Conservation (phyloP, 1,140 invertebrate genomes). For the Apis cerana region DNA sequence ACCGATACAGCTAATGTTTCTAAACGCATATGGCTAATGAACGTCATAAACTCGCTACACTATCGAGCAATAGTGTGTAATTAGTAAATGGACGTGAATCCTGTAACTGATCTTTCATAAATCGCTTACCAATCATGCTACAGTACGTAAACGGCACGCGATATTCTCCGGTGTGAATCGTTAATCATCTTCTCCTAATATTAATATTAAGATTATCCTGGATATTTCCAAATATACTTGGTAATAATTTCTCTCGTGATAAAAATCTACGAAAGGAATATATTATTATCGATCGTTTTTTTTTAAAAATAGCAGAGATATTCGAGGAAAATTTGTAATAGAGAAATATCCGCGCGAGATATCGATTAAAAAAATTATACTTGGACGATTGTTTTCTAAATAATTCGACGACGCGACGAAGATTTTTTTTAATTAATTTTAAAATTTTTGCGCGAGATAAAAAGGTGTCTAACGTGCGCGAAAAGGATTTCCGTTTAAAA, state of each 20-base stretch:
- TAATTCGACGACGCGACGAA: background rate
- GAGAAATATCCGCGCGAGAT: too few relatives aligned
- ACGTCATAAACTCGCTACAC: constrained; percentile 32
- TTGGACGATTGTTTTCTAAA: background rate
- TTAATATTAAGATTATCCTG: too few relatives aligned
- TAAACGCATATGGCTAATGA: constrained; percentile 29
- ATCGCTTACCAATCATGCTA: background rate
- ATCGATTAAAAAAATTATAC: too few relatives aligned
- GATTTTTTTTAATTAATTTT: background rate
- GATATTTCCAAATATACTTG: too few relatives aligned
- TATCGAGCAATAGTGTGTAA: constrained; percentile 37
- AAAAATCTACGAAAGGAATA: too few relatives aligned
- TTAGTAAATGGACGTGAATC: constrained; percentile 37
- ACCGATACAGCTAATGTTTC: constrained; percentile 19
- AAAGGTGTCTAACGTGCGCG: background rate
- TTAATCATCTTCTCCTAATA: background rate
- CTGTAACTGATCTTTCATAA: constrained; percentile 30
- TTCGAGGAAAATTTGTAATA: too few relatives aligned
- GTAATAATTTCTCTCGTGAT: too few relatives aligned
- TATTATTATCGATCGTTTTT: too few relatives aligned
- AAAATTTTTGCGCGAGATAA: background rate
- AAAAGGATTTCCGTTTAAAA: background rate
- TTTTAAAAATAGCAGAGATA: too few relatives aligned
- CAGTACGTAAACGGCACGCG: too few relatives aligned
- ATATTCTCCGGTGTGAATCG: background rate